These are phyloP conservation scores for Congeria kusceri DNA, from an alignment of 2,888 invertebrate genomes.

Conservation along the genomic window DNA sequence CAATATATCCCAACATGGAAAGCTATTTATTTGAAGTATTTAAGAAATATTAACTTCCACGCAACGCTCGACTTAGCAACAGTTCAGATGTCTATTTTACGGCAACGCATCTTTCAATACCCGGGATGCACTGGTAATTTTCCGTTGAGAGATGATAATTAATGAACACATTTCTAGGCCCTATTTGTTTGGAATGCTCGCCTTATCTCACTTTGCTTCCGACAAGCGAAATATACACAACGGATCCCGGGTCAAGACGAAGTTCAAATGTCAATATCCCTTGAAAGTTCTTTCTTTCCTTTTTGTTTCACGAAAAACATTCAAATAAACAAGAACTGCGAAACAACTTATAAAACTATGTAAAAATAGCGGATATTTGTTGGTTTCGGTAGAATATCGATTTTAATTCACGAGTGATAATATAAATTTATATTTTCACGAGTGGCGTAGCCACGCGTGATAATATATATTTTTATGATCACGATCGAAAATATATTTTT, in stretches of 20 bases:
- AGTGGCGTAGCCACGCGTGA: too few relatives aligned
- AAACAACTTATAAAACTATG: too few relatives aligned
- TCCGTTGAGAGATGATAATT: conserved; percentile 42
- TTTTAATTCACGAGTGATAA: too few relatives aligned
- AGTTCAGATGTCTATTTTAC: conserved; percentile 1
- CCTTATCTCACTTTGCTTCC: conserved; percentile 24
- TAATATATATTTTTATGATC: too few relatives aligned
- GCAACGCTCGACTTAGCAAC: conserved; percentile 1
- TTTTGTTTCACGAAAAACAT: too few relatives aligned
- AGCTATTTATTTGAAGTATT: neutral
- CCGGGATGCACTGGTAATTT: conserved; percentile 22
- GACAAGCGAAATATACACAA: conserved; percentile 13
- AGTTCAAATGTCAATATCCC: too few relatives aligned
- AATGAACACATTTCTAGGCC: conserved; percentile 16
- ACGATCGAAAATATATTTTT: too few relatives aligned
- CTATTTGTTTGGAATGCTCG: conserved; percentile 38
- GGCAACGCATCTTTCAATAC: conserved; percentile 14
- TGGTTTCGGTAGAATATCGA: too few relatives aligned
- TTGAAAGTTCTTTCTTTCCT: neutral
- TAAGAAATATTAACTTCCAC: neutral
- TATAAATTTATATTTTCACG: too few relatives aligned
- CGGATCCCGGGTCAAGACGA: neutral
- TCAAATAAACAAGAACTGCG: too few relatives aligned
- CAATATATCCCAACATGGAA: too few relatives aligned
- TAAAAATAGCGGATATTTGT: too few relatives aligned